Evolutionary conservation across 2,797 vertebrate genomes (phyloP).

Genomic region (Adelosebastes latens): DNA sequence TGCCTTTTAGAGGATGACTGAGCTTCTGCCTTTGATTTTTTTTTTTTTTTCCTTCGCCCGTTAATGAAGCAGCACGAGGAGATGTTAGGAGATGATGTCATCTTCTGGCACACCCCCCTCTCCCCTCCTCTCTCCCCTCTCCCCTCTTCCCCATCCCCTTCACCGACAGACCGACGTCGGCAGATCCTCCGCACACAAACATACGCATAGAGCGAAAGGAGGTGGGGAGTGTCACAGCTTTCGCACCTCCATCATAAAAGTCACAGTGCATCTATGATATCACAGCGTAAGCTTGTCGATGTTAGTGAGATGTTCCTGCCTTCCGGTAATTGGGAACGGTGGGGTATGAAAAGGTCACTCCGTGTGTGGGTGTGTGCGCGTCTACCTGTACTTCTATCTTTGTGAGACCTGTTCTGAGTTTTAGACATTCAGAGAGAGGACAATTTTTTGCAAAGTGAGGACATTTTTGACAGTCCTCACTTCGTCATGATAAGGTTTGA

Average conservation of each 20-base stretch:
- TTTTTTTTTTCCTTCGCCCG: slow-evolving; percentile 33
- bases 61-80: slow-evolving; percentile 74
- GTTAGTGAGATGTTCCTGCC: slow-evolving; percentile 74
- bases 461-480: slow-evolving; percentile 10
- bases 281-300: slow-evolving; percentile 58
- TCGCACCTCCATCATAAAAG: slow-evolving; percentile 75
- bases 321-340: slow-evolving; percentile 79
- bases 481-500: slow-evolving; percentile 6
- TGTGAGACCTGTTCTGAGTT: slow-evolving; percentile 30
- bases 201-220: slow-evolving; percentile 28
- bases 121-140: slow-evolving; percentile 35
- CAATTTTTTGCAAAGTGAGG: slow-evolving; percentile 10
- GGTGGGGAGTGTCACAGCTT: slow-evolving; percentile 65
- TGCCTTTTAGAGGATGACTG: slow-evolving; percentile 77
- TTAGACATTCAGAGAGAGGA: not conserved
- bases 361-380: not conserved
- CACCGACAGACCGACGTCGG: slow-evolving; percentile 49
- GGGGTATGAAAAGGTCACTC: slow-evolving; percentile 79
- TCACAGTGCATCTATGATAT: slow-evolving; percentile 72
- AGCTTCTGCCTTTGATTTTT: slow-evolving; percentile 69
- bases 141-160: slow-evolving; percentile 44
- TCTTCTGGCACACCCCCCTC: slow-evolving; percentile 54
- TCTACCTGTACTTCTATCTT: slow-evolving; percentile 26
- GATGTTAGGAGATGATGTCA: slow-evolving; percentile 76
- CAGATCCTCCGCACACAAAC: slow-evolving; percentile 45